These are phyloP conservation scores for Peromyscus aztecus DNA, from an alignment of 2,797 vertebrate species.

Conservation along the genomic window DNA sequence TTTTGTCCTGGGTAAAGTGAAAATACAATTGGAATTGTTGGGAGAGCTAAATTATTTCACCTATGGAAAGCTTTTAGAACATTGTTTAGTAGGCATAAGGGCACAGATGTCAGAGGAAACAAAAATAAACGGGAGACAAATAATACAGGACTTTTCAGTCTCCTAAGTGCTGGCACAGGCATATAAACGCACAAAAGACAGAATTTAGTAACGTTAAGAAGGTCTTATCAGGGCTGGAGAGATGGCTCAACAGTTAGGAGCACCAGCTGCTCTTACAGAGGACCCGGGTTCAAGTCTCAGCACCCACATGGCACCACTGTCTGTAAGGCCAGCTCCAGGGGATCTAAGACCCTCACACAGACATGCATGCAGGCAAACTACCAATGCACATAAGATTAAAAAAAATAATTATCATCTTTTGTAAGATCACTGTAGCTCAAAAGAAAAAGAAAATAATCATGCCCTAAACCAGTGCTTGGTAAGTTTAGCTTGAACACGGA, in stretches of 20 bases:
- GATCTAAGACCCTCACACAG: background rate
- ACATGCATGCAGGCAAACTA: background rate
- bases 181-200: background rate
- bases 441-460: background rate
- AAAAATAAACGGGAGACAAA: slow-evolving; percentile 64
- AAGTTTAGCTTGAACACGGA: background rate
- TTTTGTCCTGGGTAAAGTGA: slow-evolving; percentile 25
- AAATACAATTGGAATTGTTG: background rate
- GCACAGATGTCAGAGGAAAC: background rate
- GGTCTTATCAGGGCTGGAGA: background rate
- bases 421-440: background rate
- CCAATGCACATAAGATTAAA: background rate
- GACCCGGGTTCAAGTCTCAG: background rate
- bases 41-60: background rate
- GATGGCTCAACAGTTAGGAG: background rate
- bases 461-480: background rate
- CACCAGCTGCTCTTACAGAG: background rate
- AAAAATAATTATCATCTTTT: background rate
- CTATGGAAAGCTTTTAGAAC: background rate
- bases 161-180: background rate
- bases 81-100: background rate
- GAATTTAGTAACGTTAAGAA: background rate
- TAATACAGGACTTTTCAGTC: background rate
- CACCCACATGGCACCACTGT: background rate
- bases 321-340: background rate